A percentile compares a stretch with the other conserved stretches of the same genome.
phyloP scores from a whole-genome alignment of 2,888 invertebrate genomes.

The Timema podura region DNA sequence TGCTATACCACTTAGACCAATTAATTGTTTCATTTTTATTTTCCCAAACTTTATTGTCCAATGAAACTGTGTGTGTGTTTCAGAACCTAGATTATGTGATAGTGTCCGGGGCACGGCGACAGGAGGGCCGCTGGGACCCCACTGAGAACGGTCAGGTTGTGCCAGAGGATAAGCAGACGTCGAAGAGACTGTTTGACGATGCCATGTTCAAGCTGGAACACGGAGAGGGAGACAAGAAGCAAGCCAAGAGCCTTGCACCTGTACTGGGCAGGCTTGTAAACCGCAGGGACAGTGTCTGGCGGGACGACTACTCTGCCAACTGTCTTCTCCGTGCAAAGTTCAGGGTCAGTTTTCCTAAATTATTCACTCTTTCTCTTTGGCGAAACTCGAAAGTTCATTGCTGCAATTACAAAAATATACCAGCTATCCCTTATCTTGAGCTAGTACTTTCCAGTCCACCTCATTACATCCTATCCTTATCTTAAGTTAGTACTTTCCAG shows the following conservation, averaged over 20 bases:
- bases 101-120: conserved; percentile 88
- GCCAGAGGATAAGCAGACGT: conserved; percentile 86
- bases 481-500: too few species aligned
- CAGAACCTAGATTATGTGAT: conserved; percentile 97
- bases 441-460: too few species aligned
- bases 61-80: too few species aligned
- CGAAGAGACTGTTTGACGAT: conserved; percentile 86
- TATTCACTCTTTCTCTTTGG: not conserved
- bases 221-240: conserved; percentile 71
- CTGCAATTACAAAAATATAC: too few species aligned
- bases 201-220: conserved; percentile 98
- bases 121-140: conserved; percentile 98
- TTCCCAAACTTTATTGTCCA: too few species aligned
- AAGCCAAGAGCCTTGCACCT: conserved; percentile 66
- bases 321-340: conserved; percentile 78
- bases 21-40: too few species aligned
- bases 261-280: conserved; percentile 70
- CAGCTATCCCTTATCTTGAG: not conserved
- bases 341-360: conserved; percentile 57
- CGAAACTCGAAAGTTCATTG: too few species aligned
- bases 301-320: conserved; percentile 91
- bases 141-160: conserved; percentile 91
- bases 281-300: conserved; percentile 76
- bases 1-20: too few species aligned
- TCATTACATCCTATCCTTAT: too few species aligned